Evolutionary conservation across 1,140 invertebrate species (phyloP), one percentile per base, ranked within the genome.

Genomic region (Aphis gossypii): DNA sequence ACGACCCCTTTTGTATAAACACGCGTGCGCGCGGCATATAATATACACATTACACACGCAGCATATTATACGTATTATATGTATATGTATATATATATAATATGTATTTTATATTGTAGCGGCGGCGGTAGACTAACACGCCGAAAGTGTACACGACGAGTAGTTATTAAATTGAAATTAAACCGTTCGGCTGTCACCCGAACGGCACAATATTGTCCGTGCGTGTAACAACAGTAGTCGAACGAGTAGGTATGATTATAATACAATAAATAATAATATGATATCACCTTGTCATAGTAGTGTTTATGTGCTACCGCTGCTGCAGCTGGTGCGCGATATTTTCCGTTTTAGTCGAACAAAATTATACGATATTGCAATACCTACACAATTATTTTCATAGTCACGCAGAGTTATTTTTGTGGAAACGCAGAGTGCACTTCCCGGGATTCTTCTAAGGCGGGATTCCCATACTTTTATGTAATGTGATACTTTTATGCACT

Each of bases 151-250:
- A 93, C 91, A 93, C 91, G 84, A 2, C 2, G 14, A 51, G 91
- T 93, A 51, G 91, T 93, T 93, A 93, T 93, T 93, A 93, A 93
- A 93, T 93, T 54, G 91, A 93, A 84, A 93, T 93, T n/a, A 68
- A 90, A 90, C 54, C 89, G 89, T 60, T 68, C n/a, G 60, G 25
- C 54, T n/a, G 89, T 90, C 54, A 90, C 89, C 18, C 35, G 35
- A 11, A 2, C 88, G 51, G 20, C 20, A 44, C 30, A 68, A 90
- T 68, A 44, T n/a, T 8, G 48, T 21, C 30, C 20, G 25, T 8
- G 82, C 6, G 38, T 83, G 68, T 35, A 18, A 18, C 9, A 0
- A 30, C 76, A 83, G 6, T 82, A 68, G 14, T 41, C 2, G 38
- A 1, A 41, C 38, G 38, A 41, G 38, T 35, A 35, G 35, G 35